Evolutionary conservation across 1,140 invertebrate genomes (phyloP).

Genomic region (Brachionus paranguensis): DNA sequence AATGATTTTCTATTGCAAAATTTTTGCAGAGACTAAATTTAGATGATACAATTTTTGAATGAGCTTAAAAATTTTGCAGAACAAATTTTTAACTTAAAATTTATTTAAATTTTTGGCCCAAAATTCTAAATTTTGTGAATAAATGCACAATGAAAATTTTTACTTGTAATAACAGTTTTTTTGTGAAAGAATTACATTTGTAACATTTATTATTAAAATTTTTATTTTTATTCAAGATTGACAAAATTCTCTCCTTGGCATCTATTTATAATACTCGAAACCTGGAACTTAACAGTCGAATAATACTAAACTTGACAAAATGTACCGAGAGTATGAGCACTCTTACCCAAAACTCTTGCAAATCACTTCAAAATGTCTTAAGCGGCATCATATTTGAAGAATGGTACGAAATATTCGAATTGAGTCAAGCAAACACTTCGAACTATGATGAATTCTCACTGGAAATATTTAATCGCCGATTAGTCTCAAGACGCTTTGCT

Average conservation of each 20-base stretch:
- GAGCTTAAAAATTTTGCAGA: too few relatives aligned
- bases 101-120: too few relatives aligned
- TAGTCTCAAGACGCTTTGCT: neutral
- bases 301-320: neutral
- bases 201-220: neutral
- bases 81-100: too few relatives aligned
- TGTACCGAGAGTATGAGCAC: neutral
- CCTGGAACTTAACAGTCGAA: neutral
- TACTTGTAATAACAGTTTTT: too few relatives aligned
- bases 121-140: too few relatives aligned
- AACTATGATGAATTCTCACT: neutral
- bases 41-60: too few relatives aligned
- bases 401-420: neutral
- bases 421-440: neutral
- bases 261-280: neutral
- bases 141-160: too few relatives aligned
- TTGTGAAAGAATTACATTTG: too few relatives aligned
- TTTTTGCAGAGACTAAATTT: too few relatives aligned
- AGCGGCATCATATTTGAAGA: neutral
- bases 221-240: neutral
- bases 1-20: too few relatives aligned
- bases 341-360: neutral
- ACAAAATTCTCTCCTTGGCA: neutral
- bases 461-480: neutral
- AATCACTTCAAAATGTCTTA: neutral